Evolutionary conservation across 1,140 invertebrate species (phyloP).

Genomic region (Bombus sibiricus): DNA sequence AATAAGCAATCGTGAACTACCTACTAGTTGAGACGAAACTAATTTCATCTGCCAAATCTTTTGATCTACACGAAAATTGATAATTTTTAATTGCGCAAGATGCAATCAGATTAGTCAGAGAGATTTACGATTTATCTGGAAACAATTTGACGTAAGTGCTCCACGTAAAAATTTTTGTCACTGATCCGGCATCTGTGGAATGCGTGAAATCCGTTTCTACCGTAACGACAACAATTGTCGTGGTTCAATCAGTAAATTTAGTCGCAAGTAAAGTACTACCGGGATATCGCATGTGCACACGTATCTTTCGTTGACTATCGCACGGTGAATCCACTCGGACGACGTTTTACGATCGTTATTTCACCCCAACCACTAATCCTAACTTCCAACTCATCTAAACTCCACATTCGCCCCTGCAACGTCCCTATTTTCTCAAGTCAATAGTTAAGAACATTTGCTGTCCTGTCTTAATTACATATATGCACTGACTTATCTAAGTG

Average conservation of each 20-base stretch:
- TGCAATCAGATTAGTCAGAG: neutral
- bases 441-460: constrained; percentile 4
- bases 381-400: neutral
- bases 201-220: constrained; percentile 53
- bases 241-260: constrained; percentile 68
- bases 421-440: constrained; percentile 11
- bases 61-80: too few relatives aligned
- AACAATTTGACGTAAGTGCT: constrained; percentile 39
- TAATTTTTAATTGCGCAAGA: neutral
- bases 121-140: constrained; percentile 39
- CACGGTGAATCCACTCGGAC: constrained; percentile 56
- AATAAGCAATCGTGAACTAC: too few relatives aligned
- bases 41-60: too few relatives aligned
- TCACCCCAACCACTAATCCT: constrained; percentile 8
- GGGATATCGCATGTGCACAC: constrained; percentile 14
- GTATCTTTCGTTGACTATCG: constrained; percentile 62
- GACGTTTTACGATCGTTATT: constrained; percentile 64
- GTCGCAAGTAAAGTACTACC: constrained; percentile 58
- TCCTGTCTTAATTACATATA: neutral
- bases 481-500: neutral
- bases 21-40: too few relatives aligned
- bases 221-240: constrained; percentile 43
- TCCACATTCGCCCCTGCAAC: neutral
- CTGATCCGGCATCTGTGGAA: neutral
- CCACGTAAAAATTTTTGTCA: neutral